Evolutionary conservation across 2,888 invertebrate genomes (phyloP), one percentile per base, ranked within the genome.

Genomic region (Ferrisia virgata): DNA sequence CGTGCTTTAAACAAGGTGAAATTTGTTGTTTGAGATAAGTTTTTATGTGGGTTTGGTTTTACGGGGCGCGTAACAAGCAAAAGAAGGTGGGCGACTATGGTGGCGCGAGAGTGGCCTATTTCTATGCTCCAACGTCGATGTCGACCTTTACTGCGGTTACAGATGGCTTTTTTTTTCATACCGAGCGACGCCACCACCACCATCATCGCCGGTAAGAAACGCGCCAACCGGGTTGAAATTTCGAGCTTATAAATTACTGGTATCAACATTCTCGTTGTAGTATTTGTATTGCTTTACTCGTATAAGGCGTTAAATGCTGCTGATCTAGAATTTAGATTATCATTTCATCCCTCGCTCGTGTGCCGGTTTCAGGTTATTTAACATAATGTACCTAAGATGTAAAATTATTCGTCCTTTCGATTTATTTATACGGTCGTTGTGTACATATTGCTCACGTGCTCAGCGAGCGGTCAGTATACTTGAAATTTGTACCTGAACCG

Each of bases 111-210:
- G 33, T 72, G 72, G 72, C 72, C 33, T 72, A 64, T 72, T 72
- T 72, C 33, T 72, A 31, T 72, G 31, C 36, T 72, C 15, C 33
- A 72, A 72, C 72, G 58, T 64, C 58, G 58, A 64, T 64, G 58
- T 64, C 58, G 58, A 64, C 58, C 58, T 64, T 64, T 64, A 64
- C 58, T 64, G 58, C 58, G 58, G 58, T 64, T 64, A 64, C 58
- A 64, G 28, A 64, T 64, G 58, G 58, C 25, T 22, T 28, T 64
- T 64, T 64, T 64, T 64, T n/a, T n/a, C n/a, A n/a, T n/a, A n/a
- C n/a, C n/a, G n/a, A n/a, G n/a, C n/a, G n/a, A n/a, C n/a, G n/a
- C n/a, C n/a, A n/a, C n/a, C n/a, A n/a, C n/a, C n/a, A 64, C 58
- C 18, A n/a, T 18, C 47, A 18, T 4, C 47, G 18, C 47, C 47